Base-by-base conservation (phyloP, 2,888 invertebrate genomes). In the Hemicrepidius hirtus region DNA sequence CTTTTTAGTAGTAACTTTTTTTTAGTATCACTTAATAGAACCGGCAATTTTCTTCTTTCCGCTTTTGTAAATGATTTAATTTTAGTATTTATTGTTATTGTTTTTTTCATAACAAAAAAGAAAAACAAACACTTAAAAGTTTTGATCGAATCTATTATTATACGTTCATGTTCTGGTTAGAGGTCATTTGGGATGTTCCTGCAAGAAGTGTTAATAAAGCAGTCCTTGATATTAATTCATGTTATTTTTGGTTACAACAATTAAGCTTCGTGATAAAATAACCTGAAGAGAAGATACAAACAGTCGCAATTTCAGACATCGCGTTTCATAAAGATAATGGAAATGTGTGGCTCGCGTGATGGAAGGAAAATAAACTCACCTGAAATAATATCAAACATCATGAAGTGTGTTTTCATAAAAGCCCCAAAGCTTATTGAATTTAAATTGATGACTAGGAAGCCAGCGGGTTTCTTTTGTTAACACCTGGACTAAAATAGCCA, bases 301-400 rank as follows among this genome's bases (percentile, higher is more conserved):
- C 64, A 65, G 49, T 6, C 49, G 35, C 32, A 70, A 70, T 64
- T 64, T 64, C 46, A 41, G 53, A 57, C 46, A 46, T 70, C 64
- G 64, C 70, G 70, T 71, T 70, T 66, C 49, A 60, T 49, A 55
- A 50, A 66, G 24, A 68, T 71, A 71, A 71, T 66, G 71, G 57
- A 71, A 71, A 71, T 71, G 65, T 65, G 49, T 35, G 24, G 44
- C 32, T 71, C 32, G 71, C 71, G 71, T 71, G 71, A 49, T 66
- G 46, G 66, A 49, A 70, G 32, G 16, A 62, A 55, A 69, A 70
- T 70, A 59, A 46, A 41, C 60, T 28, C 16, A 16, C 24, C 32
- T 46, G 53, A 68, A 68, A 68, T 44, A 53, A 57, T 57, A 66
- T 57, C 46, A 57, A 66, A 55, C 40, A 66, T 20, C 40, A 66